Evolutionary conservation across 2,797 vertebrate species (phyloP), one percentile per base, ranked within the genome.

Genomic region (Saguinus oedipus): DNA sequence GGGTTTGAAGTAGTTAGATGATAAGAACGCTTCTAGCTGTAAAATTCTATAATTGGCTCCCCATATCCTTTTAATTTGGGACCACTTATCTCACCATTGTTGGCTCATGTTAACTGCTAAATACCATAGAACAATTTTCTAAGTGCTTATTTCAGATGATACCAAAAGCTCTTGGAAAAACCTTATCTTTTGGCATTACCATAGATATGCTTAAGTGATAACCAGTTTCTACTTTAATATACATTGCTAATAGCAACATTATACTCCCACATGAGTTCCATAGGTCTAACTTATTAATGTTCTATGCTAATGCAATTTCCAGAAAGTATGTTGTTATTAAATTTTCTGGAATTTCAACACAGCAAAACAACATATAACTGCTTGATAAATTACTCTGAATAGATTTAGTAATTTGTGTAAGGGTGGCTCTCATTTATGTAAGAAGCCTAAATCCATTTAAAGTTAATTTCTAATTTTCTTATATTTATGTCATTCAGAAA

Each of bases 221-320:
- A 96, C 95, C 82, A 93, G 92, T 78, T 97, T 98, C 97, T 90
- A 97, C 88, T 97, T 96, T 81, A 79, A 97, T 97, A 95, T 96
- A 53, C 94, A 98, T 96, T 96, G 97, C 98, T 98, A 98, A 98
- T 97, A 97, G 98, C 97, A 98, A 97, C 50, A 68, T 96, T 97
- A 90, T 85, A 96, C 96, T 98, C 97, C 97, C 94, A 92, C 96
- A 89, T 78, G 57, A 97, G 92, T 70, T 98, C 96, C 92, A 96
- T 97, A 97, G 98, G 94, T 94, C 97, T 97, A 96, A 96, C 97
- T 97, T 97, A 97, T 81, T 97, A 98, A 98, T 97, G 97, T 94
- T 96, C 98, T 98, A 96, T 97, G 97, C 96, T 95, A 97, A 98
- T 98, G 96, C 83, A 89, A 91, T 98, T 98, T 98, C 97, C 98